Conservation (phyloP, 2,113 vertebrate genomes). For the Empidonax alnorum region DNA sequence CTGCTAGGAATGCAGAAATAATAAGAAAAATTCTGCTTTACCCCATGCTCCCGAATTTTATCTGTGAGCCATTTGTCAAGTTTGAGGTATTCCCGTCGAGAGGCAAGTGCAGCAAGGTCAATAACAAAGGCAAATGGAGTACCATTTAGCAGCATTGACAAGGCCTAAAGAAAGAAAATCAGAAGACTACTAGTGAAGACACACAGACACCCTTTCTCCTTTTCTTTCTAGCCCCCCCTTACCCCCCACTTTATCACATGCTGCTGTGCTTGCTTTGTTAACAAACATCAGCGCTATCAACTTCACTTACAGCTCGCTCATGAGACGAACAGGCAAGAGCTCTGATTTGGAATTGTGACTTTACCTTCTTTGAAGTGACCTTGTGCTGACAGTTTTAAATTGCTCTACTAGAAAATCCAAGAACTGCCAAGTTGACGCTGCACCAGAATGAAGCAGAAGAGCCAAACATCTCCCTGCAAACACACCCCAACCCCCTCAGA, state of each 20-base stretch:
- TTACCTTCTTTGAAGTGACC: background rate
- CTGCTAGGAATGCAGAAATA: constrained; percentile 36
- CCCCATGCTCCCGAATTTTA: constrained; percentile 99
- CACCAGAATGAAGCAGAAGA: background rate
- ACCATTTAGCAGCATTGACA: constrained; percentile 99
- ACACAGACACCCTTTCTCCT: background rate
- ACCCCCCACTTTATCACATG: background rate
- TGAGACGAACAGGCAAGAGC: background rate
- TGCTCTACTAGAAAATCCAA: background rate
- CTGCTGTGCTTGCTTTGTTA: constrained; percentile 1
- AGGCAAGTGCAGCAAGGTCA: constrained; percentile 99
- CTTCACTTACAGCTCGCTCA: background rate
- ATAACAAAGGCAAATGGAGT: constrained; percentile 99
- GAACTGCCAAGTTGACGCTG: background rate
- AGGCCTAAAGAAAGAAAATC: constrained; percentile 82
- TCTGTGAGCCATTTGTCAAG: constrained; percentile 99
- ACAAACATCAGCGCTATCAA: background rate
- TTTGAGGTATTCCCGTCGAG: constrained; percentile 99
- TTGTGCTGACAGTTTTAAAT: background rate
- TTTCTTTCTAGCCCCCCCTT: background rate
- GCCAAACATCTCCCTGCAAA: background rate
- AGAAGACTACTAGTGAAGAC: constrained; percentile 55
- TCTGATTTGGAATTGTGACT: background rate
- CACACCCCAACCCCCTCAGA: background rate
- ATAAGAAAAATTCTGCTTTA: constrained; percentile 77